Evolutionary conservation across 2,113 vertebrate genomes (phyloP).

Genomic region (Emydura subglobosa): DNA sequence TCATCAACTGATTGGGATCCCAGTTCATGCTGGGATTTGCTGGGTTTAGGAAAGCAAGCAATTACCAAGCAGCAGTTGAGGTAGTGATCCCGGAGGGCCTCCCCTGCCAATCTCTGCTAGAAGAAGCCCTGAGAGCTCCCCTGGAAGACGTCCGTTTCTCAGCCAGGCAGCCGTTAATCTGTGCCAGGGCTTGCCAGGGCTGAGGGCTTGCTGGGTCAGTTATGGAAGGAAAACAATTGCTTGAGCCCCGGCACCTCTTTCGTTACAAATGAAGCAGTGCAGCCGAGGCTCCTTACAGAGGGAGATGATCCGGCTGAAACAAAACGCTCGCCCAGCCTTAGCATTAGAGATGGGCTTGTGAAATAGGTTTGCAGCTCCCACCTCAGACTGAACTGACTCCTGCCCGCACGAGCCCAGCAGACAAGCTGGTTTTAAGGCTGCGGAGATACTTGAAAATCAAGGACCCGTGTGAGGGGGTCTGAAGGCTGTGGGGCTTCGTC

Average conservation of each 20-base stretch:
- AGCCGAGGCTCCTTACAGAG: no score
- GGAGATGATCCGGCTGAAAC: neutral
- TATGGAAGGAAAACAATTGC: no score
- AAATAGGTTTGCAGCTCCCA: neutral
- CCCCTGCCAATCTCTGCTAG: neutral
- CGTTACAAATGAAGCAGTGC: no score
- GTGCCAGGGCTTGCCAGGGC: no score
- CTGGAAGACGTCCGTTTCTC: neutral
- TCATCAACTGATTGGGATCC: neutral
- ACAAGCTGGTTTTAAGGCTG: neutral
- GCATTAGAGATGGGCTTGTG: rapidly evolving
- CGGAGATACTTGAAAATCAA: rapidly evolving
- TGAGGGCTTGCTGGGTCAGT: no score
- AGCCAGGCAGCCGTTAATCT: neutral
- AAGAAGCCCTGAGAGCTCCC: neutral
- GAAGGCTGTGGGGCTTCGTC: neutral
- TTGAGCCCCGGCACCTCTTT: no score
- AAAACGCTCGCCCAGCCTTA: neutral
- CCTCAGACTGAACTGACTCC: neutral
- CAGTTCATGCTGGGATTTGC: neutral
- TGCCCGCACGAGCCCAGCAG: neutral
- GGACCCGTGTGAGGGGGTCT: neutral
- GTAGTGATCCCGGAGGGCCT: neutral
- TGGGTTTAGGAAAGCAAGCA: neutral
- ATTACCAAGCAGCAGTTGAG: neutral